These are phyloP conservation scores for Acromyrmex heyeri DNA, from an alignment of 1,140 invertebrate genomes.

Conservation along the genomic window DNA sequence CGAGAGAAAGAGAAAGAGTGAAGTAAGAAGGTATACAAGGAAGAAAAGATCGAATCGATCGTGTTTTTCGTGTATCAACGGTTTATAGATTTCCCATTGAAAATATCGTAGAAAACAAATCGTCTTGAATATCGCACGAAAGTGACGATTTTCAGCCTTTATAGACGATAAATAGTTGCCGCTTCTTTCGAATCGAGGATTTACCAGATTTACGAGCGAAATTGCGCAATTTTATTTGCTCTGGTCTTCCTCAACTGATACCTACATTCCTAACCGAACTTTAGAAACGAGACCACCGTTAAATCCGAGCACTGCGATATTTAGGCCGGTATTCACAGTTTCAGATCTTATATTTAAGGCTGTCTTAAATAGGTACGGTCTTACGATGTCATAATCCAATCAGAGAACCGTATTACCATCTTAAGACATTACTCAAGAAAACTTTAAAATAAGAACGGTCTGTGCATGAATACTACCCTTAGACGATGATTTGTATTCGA, in stretches of 20 bases:
- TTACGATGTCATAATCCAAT: no score
- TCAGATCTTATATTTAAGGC: no score
- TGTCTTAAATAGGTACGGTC: no score
- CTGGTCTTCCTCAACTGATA: not conserved
- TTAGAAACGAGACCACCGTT: slow-evolving; percentile 27
- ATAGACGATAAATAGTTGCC: no score
- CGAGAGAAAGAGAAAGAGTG: not conserved
- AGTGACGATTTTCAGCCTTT: not conserved
- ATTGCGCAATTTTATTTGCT: not conserved
- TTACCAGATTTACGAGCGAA: not conserved
- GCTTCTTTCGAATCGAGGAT: not conserved
- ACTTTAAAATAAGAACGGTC: no score
- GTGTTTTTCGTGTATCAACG: slow-evolving; percentile 32
- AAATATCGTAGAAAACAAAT: slow-evolving; percentile 2
- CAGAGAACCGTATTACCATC: no score
- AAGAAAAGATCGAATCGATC: not conserved
- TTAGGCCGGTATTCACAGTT: not conserved
- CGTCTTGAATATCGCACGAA: not conserved
- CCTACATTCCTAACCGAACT: slow-evolving; percentile 46
- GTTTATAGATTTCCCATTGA: not conserved
- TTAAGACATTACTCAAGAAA: no score
- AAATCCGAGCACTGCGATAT: slow-evolving; percentile 66
- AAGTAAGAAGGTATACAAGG: not conserved
- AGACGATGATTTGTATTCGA: slow-evolving; percentile 69
- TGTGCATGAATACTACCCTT: no score